A percentile compares a stretch with the other conserved stretches of the same genome.
Conservation (phyloP, 2,113 vertebrate genomes). For the Raja brachyura region DNA sequence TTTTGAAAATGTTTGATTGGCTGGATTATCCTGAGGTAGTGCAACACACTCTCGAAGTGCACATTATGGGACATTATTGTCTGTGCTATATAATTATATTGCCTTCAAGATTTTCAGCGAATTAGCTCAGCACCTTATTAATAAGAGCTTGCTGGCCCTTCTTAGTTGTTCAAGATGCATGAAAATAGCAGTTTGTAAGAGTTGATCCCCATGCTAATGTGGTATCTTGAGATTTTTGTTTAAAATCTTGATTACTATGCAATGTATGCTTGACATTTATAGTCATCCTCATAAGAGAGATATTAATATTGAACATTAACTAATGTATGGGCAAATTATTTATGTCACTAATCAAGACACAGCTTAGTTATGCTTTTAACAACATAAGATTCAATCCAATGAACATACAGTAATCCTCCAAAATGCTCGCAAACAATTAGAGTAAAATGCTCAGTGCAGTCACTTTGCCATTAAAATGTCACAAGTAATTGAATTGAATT, state of each 20-base stretch:
- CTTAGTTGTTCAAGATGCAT: neutral
- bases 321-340: neutral
- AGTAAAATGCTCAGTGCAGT: neutral
- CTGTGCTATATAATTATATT: neutral
- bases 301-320: neutral
- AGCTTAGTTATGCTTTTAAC: neutral
- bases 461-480: slow-evolving; percentile 8
- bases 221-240: neutral
- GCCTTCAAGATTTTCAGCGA: neutral
- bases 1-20: neutral
- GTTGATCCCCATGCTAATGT: neutral
- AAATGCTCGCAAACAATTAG: neutral
- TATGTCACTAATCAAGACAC: neutral
- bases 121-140: neutral
- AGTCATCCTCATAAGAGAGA: neutral
- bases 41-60: neutral
- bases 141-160: neutral
- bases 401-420: neutral
- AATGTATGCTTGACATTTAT: neutral
- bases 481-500: too few species aligned
- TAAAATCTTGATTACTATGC: neutral
- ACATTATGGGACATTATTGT: neutral
- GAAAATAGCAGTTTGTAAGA: neutral
- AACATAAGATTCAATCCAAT: neutral
- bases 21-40: neutral